Conservation (phyloP, 2,888 invertebrate species). For the Philaethria dido region DNA sequence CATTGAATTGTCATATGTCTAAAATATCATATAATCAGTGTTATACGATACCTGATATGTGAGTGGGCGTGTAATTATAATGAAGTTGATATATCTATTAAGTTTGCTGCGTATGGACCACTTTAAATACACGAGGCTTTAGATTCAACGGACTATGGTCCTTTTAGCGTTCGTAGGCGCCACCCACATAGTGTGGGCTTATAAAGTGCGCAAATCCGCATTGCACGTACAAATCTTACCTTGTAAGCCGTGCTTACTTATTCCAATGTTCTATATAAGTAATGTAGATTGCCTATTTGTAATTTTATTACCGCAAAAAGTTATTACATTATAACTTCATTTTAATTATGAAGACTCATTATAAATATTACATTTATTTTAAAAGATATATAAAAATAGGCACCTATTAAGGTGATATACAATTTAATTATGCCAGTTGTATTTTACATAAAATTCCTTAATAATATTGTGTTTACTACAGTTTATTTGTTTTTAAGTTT, state of each 20-base stretch:
- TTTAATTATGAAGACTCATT: not conserved
- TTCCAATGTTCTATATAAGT: conserved; percentile 18
- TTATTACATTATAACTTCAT: not conserved
- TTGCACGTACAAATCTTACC: conserved; percentile 63
- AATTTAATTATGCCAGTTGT: not conserved
- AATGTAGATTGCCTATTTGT: not conserved
- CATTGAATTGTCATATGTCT: not conserved
- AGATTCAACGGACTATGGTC: conserved; percentile 46
- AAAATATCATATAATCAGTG: conserved; percentile 61
- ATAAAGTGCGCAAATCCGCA: conserved; percentile 72
- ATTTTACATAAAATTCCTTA: not conserved
- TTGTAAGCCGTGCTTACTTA: conserved; percentile 49
- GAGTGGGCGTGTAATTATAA: conserved; percentile 46
- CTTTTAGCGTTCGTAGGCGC: conserved; percentile 56
- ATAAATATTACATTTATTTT: not conserved
- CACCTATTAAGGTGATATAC: too few species aligned
- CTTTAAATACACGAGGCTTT: conserved; percentile 35
- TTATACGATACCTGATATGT: conserved; percentile 68
- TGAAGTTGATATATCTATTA: conserved; percentile 27
- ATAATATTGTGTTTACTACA: not conserved
- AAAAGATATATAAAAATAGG: not conserved
- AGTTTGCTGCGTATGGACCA: conserved; percentile 22
- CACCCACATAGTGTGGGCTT: conserved; percentile 59
- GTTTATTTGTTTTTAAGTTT: not conserved
- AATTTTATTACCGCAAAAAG: conserved; percentile 2